These are phyloP conservation scores for Paradoxurus hermaphroditus DNA, from an alignment of 2,113 vertebrate genomes.

Conservation along the genomic window DNA sequence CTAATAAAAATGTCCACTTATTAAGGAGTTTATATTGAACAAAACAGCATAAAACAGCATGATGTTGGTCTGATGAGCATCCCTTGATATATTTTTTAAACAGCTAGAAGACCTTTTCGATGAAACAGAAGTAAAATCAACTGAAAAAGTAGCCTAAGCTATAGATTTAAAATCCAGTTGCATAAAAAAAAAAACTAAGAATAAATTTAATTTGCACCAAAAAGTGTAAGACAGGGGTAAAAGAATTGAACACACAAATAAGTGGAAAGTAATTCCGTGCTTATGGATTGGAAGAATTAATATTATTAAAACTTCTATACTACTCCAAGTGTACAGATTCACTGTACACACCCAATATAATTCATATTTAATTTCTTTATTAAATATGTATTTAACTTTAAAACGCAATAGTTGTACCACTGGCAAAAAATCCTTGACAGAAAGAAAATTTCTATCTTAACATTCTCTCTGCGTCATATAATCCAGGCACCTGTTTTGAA, in stretches of 20 bases:
- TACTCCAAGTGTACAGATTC: background rate
- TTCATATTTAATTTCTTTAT: background rate
- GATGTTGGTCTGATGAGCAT: background rate
- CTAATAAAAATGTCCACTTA: background rate
- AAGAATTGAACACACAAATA: background rate
- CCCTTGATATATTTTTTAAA: background rate
- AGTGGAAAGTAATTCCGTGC: background rate
- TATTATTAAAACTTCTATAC: background rate
- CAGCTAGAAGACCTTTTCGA: background rate
- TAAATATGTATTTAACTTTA: background rate
- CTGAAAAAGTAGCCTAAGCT: background rate
- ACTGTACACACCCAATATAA: background rate
- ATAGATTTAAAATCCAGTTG: background rate
- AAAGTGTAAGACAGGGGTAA: background rate
- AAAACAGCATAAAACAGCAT: background rate
- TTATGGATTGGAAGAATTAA: background rate
- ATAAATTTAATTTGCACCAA: background rate
- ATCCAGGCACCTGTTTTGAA: background rate
- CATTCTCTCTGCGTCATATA: background rate
- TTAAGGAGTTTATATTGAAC: background rate
- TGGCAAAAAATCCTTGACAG: background rate
- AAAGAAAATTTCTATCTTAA: background rate
- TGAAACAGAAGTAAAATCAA: background rate
- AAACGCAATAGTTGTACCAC: background rate
- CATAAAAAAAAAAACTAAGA: background rate